Evolutionary conservation across 2,888 invertebrate genomes (phyloP).

Genomic region (Sesia apiformis): DNA sequence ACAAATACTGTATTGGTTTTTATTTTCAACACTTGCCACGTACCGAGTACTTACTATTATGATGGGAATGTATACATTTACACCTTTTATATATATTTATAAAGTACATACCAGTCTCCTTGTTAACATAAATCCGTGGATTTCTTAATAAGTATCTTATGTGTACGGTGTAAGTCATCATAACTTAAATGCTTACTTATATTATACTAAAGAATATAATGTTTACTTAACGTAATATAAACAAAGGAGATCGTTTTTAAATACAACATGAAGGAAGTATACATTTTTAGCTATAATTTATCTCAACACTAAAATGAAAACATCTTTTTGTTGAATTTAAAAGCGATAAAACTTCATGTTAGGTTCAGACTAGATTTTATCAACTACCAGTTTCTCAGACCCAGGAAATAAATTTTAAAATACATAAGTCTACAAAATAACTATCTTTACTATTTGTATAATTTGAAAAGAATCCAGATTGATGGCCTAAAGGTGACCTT

Average conservation of each 20-base stretch:
- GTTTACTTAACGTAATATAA: slow-evolving; percentile 30
- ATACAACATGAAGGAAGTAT: slow-evolving; percentile 14
- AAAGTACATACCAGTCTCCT: slow-evolving; percentile 72
- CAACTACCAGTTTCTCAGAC: slow-evolving; percentile 40
- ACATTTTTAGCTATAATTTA: not conserved
- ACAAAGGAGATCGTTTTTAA: slow-evolving; percentile 37
- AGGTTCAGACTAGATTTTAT: slow-evolving; percentile 63
- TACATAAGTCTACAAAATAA: not conserved
- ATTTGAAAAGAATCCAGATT: too few relatives aligned
- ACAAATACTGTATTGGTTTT: slow-evolving; percentile 70
- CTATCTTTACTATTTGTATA: too few relatives aligned
- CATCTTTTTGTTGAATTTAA: slow-evolving; percentile 29
- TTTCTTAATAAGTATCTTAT: slow-evolving; percentile 53
- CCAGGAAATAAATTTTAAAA: slow-evolving; percentile 30
- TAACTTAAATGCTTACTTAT: slow-evolving; percentile 69
- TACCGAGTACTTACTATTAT: slow-evolving; percentile 26
- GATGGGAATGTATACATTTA: slow-evolving; percentile 52
- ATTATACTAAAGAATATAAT: slow-evolving; percentile 28
- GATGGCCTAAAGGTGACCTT: too few relatives aligned
- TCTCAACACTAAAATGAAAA: too few relatives aligned
- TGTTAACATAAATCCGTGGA: slow-evolving; percentile 59
- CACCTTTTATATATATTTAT: slow-evolving; percentile 43
- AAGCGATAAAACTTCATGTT: slow-evolving; percentile 34
- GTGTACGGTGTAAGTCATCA: slow-evolving; percentile 39
- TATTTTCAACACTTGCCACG: slow-evolving; percentile 41